These are phyloP conservation scores for Hemibagrus guttatus DNA, from an alignment of 2,797 vertebrate species.

Conservation along the genomic window DNA sequence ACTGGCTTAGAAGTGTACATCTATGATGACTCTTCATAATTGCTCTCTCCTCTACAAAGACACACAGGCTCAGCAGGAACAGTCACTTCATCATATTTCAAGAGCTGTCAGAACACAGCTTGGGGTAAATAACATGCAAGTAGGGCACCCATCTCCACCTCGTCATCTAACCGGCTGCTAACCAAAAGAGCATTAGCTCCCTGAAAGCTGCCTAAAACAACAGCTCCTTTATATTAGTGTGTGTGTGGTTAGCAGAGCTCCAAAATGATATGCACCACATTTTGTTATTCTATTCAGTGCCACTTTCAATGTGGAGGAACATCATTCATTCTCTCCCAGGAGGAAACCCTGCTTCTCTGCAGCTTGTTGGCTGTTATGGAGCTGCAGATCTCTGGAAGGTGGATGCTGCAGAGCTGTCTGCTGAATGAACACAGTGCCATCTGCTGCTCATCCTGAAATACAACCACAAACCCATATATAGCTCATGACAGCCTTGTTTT, in stretches of 20 bases:
- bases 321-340: constrained; percentile 20
- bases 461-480: background rate
- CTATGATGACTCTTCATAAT: constrained; percentile 14
- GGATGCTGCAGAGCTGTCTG: background rate
- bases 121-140: constrained; percentile 60
- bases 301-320: constrained; percentile 23
- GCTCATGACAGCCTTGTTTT: background rate
- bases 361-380: background rate
- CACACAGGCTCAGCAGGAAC: constrained; percentile 35
- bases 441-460: constrained; percentile 39
- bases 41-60: constrained; percentile 23
- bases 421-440: constrained; percentile 47
- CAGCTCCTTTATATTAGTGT: constrained; percentile 1
- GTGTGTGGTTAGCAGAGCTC: constrained; percentile 4
- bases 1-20: background rate
- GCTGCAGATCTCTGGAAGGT: background rate
- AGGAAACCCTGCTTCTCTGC: background rate
- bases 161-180: constrained; percentile 50
- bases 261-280: constrained; percentile 13
- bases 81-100: constrained; percentile 58
- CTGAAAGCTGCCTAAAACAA: constrained; percentile 37
- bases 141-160: constrained; percentile 61
- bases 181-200: constrained; percentile 30
- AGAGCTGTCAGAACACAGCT: constrained; percentile 49
- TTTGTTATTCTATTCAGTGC: constrained; percentile 39